These are phyloP conservation scores for Heliconius hortense DNA, from an alignment of 2,888 invertebrate genomes.

Conservation along the genomic window DNA sequence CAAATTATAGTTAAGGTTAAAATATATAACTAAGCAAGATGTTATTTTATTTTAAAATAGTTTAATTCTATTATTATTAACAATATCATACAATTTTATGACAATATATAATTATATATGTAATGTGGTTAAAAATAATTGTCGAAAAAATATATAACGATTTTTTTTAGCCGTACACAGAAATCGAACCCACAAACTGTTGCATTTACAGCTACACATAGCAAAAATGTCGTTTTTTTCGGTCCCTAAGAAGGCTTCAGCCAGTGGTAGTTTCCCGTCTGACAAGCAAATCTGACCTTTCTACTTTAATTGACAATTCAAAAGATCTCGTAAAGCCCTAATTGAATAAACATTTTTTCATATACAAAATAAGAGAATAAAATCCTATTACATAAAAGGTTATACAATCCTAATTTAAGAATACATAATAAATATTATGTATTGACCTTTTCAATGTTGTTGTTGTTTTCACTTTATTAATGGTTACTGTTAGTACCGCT, in stretches of 20 bases:
- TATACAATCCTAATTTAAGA: constrained; percentile 32
- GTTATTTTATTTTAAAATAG: too few species aligned
- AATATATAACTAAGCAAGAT: too few species aligned
- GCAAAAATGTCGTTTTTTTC: background rate
- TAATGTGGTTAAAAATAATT: too few species aligned
- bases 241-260: background rate
- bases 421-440: constrained; percentile 23
- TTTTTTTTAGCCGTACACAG: too few species aligned
- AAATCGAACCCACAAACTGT: too few species aligned
- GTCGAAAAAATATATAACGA: too few species aligned
- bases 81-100: too few species aligned
- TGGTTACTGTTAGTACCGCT: background rate
- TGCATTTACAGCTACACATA: too few species aligned
- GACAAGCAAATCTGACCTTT: constrained; percentile 3
- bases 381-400: constrained; percentile 29
- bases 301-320: constrained; percentile 4
- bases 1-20: too few species aligned
- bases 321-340: background rate
- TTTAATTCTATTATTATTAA: too few species aligned
- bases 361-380: constrained; percentile 9
- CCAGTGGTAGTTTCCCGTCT: background rate
- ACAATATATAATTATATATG: too few species aligned
- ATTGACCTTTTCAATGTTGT: constrained; percentile 22
- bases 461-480: constrained; percentile 13
- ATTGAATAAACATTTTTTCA: constrained; percentile 13